Conservation (phyloP, 2,797 vertebrate genomes). For the Scolopax rusticola region DNA sequence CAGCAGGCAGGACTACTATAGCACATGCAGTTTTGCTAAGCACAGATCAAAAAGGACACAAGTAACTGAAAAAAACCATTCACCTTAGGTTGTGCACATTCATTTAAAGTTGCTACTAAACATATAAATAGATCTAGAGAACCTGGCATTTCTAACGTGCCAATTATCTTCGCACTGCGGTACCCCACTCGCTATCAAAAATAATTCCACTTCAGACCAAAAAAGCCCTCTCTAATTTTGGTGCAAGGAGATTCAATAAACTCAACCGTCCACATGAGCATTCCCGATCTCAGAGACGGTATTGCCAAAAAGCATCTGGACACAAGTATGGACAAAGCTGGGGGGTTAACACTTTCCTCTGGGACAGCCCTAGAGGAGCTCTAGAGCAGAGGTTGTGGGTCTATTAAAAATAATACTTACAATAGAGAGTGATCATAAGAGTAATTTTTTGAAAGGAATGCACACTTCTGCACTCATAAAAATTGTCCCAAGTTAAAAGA, state of each 20-base stretch:
- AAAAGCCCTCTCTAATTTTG: not conserved
- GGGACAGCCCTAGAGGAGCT: not conserved
- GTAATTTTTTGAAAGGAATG: not conserved
- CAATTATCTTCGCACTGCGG: not conserved
- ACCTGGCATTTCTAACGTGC: not conserved
- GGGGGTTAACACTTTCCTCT: not conserved
- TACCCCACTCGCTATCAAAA: not conserved
- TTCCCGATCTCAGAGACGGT: not conserved
- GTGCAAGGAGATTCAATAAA: not conserved
- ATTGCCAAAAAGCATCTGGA: not conserved
- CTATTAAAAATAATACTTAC: not conserved
- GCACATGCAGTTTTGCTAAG: not conserved
- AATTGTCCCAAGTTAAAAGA: not conserved
- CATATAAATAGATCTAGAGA: not conserved
- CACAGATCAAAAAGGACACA: not conserved
- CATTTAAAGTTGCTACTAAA: not conserved
- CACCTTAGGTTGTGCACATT: not conserved
- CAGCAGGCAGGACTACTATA: not conserved
- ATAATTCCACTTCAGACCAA: constrained; percentile 4
- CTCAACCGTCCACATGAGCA: not conserved
- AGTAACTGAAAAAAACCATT: not conserved
- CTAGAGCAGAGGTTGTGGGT: not conserved
- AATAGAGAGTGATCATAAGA: not conserved
- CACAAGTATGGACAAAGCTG: not conserved
- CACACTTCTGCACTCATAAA: not conserved